Evolutionary conservation across 2,113 vertebrate genomes (phyloP), one percentile per base, ranked within the genome.

Genomic region (Equus quagga): DNA sequence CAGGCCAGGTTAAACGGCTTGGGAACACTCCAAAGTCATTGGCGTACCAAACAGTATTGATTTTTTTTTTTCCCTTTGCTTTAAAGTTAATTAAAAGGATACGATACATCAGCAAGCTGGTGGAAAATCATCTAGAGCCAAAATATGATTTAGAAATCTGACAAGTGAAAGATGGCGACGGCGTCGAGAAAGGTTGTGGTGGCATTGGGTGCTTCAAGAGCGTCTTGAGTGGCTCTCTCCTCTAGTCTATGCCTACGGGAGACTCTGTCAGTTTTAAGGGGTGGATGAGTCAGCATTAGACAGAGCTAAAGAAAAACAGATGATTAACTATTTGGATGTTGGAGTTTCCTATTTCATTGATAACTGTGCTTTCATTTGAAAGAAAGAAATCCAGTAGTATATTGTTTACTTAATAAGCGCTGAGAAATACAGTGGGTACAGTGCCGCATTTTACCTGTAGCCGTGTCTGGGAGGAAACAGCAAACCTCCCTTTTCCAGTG

Each of bases 21-120:
- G 18, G 80, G 64, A 87, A 62, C 28, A 23, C 69, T 92, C 95
- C 92, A 85, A 79, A 72, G 80, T 72, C 76, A 81, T 2, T 33
- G 76, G 84, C 83, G 19, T 60, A 67, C 41, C 80, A 81, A 92
- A 69, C 21, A 46, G 24, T 19, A 82, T 72, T 51, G 94, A 84
- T 86, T 64, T 78, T 18, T 23, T 65, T 41, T 41, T 41, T 1
- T 1, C 36, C 65, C 36, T 94, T 70, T 88, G 51, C 90, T 95
- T 89, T 92, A 94, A 87, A 83, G 51, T 92, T 95, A 94, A 97
- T 96, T 97, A 96, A 96, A 97, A 94, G 90, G 54, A 84, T 36
- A 76, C n/a, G 51, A 1, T 84, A 87, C 6, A 33, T 94, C 60
- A 94, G 86, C 80, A 78, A 62, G 58, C 58, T 46, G 56, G 64